Evolutionary conservation across 2,797 vertebrate genomes (phyloP), one percentile per base, ranked within the genome.

Genomic region (Acrossocheilus fasciatus): DNA sequence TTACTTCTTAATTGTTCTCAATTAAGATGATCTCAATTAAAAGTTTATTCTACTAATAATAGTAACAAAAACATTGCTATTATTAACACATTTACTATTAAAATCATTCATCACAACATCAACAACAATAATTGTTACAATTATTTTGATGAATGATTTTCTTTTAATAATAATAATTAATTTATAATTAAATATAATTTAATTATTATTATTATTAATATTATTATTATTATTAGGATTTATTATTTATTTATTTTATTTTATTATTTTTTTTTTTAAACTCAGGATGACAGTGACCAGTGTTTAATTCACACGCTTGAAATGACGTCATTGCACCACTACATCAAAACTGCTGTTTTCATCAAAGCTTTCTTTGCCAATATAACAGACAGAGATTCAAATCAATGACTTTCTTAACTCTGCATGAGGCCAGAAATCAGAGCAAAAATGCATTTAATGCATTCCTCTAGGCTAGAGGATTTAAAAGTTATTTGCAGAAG

Each of bases 281-380:
- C 54, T 57, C 30, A 17, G 59, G n/a, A 26, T 62, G 10, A 26
- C 10, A 12, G 26, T 15, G 26, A 34, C 12, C 62, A 34, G 30
- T 17, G 30, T 68, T 68, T 7, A 17, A 17, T 68, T 17, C 64
- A 66, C 12, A 66, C 62, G 8, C 30, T 34, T 4, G 30, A 66
- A 66, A 34, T 66, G 2, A 66, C 7, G 7, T 68, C 30, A 68
- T 30, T 34, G 73, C 26, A 75, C n/a, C 74, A 54, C 20, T 54
- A 20, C 74, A 54, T 39, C 3, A 77, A 77, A 57, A 23, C 52
- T 57, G 74, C 74, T 76, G 50, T 57, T 77, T n/a, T 39, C 20
- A 77, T 15, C 52, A n/a, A 39, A 57, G 12, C 34, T 77, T 57
- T 39, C 30, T 36, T 54, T 54, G 73, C 26, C 30, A 14, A 14